Percentiles rank a stretch among this genome's conserved stretches.
phyloP scores from a whole-genome alignment of 2,113 vertebrate genomes.

The Hemichromis elongatus region DNA sequence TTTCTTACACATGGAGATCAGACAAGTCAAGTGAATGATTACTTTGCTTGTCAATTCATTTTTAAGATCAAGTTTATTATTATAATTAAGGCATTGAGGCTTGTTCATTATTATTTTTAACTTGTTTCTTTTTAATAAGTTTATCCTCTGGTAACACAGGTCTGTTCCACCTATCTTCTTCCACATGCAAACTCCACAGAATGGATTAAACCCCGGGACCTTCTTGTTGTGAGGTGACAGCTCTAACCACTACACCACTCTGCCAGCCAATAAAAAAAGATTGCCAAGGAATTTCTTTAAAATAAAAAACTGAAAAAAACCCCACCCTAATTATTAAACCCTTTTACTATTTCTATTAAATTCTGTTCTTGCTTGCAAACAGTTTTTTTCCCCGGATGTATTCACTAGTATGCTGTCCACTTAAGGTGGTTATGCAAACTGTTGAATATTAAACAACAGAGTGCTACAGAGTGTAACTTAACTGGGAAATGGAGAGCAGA shows the following conservation, averaged over 20 bases:
- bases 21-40: background rate
- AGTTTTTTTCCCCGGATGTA: background rate
- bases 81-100: background rate
- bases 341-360: background rate
- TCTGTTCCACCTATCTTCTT: background rate
- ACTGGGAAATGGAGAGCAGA: background rate
- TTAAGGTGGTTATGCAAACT: background rate
- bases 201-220: background rate
- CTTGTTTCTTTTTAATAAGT: background rate
- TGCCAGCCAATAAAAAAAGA: background rate
- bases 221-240: background rate
- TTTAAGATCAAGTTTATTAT: background rate
- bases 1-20: background rate
- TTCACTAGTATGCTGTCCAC: background rate
- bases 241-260: background rate
- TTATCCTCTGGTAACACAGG: background rate
- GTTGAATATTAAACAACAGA: background rate
- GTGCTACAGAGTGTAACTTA: background rate
- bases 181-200: background rate
- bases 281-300: background rate
- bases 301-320: background rate
- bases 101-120: background rate
- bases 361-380: background rate
- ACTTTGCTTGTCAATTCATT: background rate
- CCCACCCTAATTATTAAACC: fast-evolving